Conservation (phyloP, 2,113 vertebrate genomes). For the Serilophus lunatus region DNA sequence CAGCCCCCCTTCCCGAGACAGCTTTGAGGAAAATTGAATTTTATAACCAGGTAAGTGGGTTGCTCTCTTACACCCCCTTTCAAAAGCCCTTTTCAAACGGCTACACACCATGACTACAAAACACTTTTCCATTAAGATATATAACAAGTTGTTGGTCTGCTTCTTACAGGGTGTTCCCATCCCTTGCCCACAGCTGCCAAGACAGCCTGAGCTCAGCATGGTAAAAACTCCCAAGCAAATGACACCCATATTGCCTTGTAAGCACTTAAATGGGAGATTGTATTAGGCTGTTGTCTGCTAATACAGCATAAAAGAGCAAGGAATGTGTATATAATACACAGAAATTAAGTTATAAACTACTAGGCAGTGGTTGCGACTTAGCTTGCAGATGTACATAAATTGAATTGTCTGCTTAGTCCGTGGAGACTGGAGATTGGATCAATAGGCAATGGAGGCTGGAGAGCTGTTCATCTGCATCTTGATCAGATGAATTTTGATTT, state of each 20-base stretch:
- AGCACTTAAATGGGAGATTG: background rate
- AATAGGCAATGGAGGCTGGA: background rate
- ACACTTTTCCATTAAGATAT: background rate
- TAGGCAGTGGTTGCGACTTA: background rate
- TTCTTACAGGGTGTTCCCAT: background rate
- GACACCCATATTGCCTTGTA: background rate
- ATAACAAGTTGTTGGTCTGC: background rate
- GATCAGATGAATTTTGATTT: background rate
- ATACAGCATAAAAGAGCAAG: background rate
- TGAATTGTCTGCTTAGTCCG: background rate
- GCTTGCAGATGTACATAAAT: background rate
- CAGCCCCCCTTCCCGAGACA: no score
- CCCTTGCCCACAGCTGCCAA: background rate
- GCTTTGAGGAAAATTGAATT: no score
- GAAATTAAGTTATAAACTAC: conserved; percentile 10
- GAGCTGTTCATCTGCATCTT: background rate
- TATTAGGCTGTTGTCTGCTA: background rate
- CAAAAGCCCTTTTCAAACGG: no score
- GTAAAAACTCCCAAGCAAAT: background rate
- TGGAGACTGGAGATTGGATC: background rate
- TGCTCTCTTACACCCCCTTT: no score
- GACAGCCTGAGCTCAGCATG: background rate
- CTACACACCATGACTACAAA: background rate
- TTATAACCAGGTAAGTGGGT: no score
- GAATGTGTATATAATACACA: background rate